A percentile compares a stretch with the other conserved stretches of the same genome.
Evolutionary conservation across 2,888 invertebrate genomes (phyloP).

Genomic region (Spodoptera picta): DNA sequence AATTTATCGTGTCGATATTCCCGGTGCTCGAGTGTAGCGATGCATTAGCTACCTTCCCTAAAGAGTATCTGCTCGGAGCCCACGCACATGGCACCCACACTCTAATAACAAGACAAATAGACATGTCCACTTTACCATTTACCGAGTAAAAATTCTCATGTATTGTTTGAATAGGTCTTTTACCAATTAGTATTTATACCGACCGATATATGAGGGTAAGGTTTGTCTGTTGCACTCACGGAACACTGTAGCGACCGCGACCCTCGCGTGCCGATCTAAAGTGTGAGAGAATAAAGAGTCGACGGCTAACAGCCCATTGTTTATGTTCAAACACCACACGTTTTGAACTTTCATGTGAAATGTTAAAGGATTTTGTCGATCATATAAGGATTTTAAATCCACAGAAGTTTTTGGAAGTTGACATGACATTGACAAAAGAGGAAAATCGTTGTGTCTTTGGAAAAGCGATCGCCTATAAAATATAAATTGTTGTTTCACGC

Average conservation of each 20-base stretch:
- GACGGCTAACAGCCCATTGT: constrained; percentile 74
- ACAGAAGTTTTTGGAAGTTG: constrained; percentile 34
- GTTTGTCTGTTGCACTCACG: constrained; percentile 75
- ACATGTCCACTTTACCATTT: constrained; percentile 87
- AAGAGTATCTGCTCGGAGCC: constrained; percentile 73
- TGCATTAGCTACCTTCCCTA: constrained; percentile 70
- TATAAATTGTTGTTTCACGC: constrained; percentile 59
- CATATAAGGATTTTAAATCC: constrained; percentile 40
- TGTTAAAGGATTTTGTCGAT: constrained; percentile 59
- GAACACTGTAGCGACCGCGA: constrained; percentile 73
- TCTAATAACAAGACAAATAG: constrained; percentile 86
- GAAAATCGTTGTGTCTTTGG: constrained; percentile 54
- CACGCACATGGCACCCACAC: constrained; percentile 85
- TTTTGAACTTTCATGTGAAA: constrained; percentile 65
- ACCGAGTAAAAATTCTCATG: constrained; percentile 86
- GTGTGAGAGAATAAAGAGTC: constrained; percentile 74
- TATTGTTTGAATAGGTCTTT: constrained; percentile 87
- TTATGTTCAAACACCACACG: constrained; percentile 72
- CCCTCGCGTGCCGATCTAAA: constrained; percentile 65
- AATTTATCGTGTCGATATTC: constrained; percentile 50
- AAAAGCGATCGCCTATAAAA: constrained; percentile 57
- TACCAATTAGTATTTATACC: constrained; percentile 88
- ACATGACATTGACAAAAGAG: constrained; percentile 60
- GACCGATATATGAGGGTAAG: constrained; percentile 76
- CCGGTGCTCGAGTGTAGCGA: constrained; percentile 55